Base-by-base conservation (phyloP, 2,888 invertebrate genomes). In the Therioaphis trifolii region DNA sequence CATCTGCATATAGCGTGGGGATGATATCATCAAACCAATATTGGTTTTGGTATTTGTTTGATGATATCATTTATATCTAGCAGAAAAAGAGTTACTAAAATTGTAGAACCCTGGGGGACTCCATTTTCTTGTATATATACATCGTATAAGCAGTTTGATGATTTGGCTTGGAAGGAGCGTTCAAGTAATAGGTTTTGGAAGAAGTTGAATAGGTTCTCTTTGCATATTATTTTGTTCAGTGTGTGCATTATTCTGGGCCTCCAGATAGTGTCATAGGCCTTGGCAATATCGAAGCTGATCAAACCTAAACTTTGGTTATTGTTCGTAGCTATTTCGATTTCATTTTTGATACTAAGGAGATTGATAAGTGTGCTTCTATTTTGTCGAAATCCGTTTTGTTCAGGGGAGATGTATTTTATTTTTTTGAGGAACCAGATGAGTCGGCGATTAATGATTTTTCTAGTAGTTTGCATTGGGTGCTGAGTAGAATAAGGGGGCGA, bases 201-300 rank as follows among this genome's bases (percentile, higher is more conserved):
- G 75, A 75, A 75, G n/a, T 75, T 58, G 24, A 43, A 12, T 52
- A 72, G 40, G 43, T 72, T 72, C 24, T 46, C 72, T 72, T 43
- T 72, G 49, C 43, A 46, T 24, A 46, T 72, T 49, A 43, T 46
- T 24, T 43, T 46, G 43, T 72, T 24, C 24, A 72, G 72, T 24
- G 24, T 75, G 15, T 49, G 35, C 35, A 80, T 80, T 21, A 80
- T 80, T 80, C 68, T 80, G 15, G 18, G 58, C 11, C 40, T 71
- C 71, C 43, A 71, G 1, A 58, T 27, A 24, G 71, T 58, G 43
- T 80, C 71, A n/a, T 35, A 71, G 15, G 61, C 71, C 35, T 61
- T 61, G 3, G 35, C 24, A 3, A 80, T 35, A 24, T 80, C 80
- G 14, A 69, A 71, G 21, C 46, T 49, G 24, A 80, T 71, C 15